Percentiles rank a stretch among this genome's conserved stretches.
Conservation (phyloP, 2,113 vertebrate genomes). For the Eurypyga helias region DNA sequence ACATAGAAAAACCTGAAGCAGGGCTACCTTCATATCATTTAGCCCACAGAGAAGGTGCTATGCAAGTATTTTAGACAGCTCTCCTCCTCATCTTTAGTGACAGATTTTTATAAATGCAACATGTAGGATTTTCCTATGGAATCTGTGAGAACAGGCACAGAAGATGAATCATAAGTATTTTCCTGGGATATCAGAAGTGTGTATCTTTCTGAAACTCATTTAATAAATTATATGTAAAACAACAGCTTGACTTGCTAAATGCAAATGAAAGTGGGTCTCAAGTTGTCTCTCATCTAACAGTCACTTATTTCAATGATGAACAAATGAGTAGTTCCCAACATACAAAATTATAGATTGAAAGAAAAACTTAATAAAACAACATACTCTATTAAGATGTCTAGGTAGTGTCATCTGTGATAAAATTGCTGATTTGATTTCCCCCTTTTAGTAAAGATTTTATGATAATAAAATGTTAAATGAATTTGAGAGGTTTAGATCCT, state of each 20-base stretch:
- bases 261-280: conserved; percentile 50
- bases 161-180: conserved; percentile 24
- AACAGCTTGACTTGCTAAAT: conserved; percentile 43
- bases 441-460: not conserved
- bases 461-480: not conserved
- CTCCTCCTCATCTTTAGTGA: not conserved
- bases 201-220: conserved; percentile 10
- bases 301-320: conserved; percentile 33
- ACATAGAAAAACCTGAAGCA: not conserved
- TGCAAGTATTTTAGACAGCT: not conserved
- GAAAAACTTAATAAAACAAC: conserved; percentile 27
- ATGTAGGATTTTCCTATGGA: not conserved
- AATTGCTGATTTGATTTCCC: not conserved
- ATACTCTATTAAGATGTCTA: not conserved
- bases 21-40: not conserved
- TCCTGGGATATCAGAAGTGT: not conserved
- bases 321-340: conserved; percentile 23
- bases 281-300: conserved; percentile 50
- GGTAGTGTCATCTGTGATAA: not conserved
- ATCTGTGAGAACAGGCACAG: not conserved
- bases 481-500: not conserved
- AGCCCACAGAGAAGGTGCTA: not conserved
- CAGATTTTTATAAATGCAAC: not conserved
- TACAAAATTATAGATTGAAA: conserved; percentile 24
- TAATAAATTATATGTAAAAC: conserved; percentile 38